phyloP scores from a whole-genome alignment of 1,140 invertebrate species.

The Lucilia sericata region DNA sequence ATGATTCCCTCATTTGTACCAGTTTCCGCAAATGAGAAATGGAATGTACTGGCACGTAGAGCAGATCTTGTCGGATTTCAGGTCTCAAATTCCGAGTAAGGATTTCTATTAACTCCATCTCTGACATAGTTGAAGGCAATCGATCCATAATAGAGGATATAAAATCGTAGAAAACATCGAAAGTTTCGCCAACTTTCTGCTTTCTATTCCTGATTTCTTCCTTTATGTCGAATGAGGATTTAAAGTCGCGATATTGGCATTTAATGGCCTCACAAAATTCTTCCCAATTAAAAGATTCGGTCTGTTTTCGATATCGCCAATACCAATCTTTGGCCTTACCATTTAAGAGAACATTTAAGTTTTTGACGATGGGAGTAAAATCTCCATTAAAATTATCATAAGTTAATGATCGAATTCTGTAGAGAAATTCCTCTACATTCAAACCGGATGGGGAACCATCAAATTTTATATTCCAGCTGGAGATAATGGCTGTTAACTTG shows the following conservation, averaged over 20 bases:
- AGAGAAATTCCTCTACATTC: slow-evolving; percentile 35
- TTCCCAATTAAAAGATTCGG: slow-evolving; percentile 3
- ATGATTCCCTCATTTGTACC: no score
- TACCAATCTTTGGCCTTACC: slow-evolving; percentile 25
- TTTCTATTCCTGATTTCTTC: slow-evolving; percentile 32
- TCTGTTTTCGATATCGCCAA: slow-evolving; percentile 23
- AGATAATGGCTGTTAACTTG: background rate
- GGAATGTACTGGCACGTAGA: slow-evolving; percentile 4
- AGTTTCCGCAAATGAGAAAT: slow-evolving; percentile 27
- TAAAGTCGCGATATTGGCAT: slow-evolving; percentile 32
- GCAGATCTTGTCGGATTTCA: slow-evolving; percentile 9
- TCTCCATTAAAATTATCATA: slow-evolving; percentile 33
- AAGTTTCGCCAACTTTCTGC: slow-evolving; percentile 6
- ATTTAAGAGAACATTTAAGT: slow-evolving; percentile 19
- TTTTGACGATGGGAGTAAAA: background rate
- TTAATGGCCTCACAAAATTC: slow-evolving; percentile 35
- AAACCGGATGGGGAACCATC: no score
- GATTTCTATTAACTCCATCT: slow-evolving; percentile 38
- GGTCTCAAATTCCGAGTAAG: slow-evolving; percentile 19
- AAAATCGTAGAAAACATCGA: slow-evolving; percentile 24
- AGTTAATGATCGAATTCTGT: background rate
- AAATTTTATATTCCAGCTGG: background rate
- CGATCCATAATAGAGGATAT: slow-evolving; percentile 2
- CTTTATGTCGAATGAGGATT: background rate
- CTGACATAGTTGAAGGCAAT: background rate